Conservation (phyloP, 30 jellyfish, hydroid and myxozoan genomes). For the Turritopsis dohrnii region DNA sequence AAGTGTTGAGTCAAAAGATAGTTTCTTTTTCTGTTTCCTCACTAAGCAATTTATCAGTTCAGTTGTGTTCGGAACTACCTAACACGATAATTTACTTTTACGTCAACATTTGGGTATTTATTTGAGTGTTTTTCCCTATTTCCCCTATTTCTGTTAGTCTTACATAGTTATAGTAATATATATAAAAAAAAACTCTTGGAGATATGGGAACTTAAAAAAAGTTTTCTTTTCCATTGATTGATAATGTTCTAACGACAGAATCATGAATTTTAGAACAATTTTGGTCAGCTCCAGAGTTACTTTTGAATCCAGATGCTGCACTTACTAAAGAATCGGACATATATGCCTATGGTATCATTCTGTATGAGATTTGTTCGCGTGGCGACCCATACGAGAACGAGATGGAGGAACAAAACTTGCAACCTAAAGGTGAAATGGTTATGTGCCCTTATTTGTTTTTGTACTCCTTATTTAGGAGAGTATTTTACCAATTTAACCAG, state of each 20-base stretch:
- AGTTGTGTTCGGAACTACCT: too few relatives aligned
- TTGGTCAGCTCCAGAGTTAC: constrained; percentile 82
- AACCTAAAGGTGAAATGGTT: constrained; percentile 42
- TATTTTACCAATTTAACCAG: too few relatives aligned
- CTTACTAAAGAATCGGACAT: constrained; percentile 57
- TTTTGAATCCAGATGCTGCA: constrained; percentile 18
- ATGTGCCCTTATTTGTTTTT: background rate
- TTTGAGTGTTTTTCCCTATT: too few relatives aligned
- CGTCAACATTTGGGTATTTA: too few relatives aligned
- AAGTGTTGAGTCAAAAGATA: background rate
- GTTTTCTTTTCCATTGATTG: too few relatives aligned
- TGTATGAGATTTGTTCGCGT: constrained; percentile 61
- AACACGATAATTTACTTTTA: too few relatives aligned
- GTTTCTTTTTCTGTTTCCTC: background rate
- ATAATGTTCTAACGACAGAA: background rate
- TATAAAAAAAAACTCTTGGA: too few relatives aligned
- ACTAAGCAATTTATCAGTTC: too few relatives aligned
- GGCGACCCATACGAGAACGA: constrained; percentile 65
- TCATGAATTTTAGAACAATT: constrained; percentile 31
- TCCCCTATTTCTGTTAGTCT: too few relatives aligned
- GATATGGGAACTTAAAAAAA: too few relatives aligned
- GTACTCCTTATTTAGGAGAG: too few relatives aligned
- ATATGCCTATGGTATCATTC: constrained; percentile 69
- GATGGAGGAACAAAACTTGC: constrained; percentile 17
- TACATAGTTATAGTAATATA: too few relatives aligned